phyloP scores from a whole-genome alignment of 1,140 invertebrate genomes.

The Choristoneura fumiferana region DNA sequence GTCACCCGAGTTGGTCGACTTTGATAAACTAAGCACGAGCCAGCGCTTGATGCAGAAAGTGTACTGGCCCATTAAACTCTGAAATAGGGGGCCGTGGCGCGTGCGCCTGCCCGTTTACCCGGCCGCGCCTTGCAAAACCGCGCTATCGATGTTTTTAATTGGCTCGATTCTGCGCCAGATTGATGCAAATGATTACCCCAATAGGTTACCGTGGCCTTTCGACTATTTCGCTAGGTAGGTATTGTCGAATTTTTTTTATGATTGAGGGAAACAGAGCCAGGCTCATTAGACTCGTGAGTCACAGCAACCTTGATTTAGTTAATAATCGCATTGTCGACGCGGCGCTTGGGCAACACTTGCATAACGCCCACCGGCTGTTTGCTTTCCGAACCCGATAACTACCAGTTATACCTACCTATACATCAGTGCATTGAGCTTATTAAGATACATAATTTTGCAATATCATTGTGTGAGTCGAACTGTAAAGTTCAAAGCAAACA shows the following conservation, averaged over 20 bases:
- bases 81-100: slow-evolving; percentile 15
- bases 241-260: slow-evolving; percentile 13
- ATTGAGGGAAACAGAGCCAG: no score
- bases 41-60: slow-evolving; percentile 37
- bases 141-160: slow-evolving; percentile 44
- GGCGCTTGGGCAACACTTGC: slow-evolving; percentile 34
- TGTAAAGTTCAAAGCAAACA: slow-evolving; percentile 51
- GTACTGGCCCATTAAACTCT: slow-evolving; percentile 24
- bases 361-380: slow-evolving; percentile 28
- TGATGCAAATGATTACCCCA: slow-evolving; percentile 31
- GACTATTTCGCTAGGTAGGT: neutral
- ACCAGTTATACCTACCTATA: slow-evolving; percentile 15
- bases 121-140: slow-evolving; percentile 32
- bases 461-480: slow-evolving; percentile 27
- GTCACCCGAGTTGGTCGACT: slow-evolving; percentile 43
- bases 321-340: slow-evolving; percentile 28
- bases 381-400: slow-evolving; percentile 28
- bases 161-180: slow-evolving; percentile 27
- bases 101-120: neutral
- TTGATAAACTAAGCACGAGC: slow-evolving; percentile 41
- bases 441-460: slow-evolving; percentile 32
- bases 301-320: slow-evolving; percentile 42
- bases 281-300: slow-evolving; percentile 34
- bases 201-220: slow-evolving; percentile 32
- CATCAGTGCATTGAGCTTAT: neutral